Evolutionary conservation across 1,140 invertebrate genomes (phyloP).

Genomic region (Drosophila aff.): DNA sequence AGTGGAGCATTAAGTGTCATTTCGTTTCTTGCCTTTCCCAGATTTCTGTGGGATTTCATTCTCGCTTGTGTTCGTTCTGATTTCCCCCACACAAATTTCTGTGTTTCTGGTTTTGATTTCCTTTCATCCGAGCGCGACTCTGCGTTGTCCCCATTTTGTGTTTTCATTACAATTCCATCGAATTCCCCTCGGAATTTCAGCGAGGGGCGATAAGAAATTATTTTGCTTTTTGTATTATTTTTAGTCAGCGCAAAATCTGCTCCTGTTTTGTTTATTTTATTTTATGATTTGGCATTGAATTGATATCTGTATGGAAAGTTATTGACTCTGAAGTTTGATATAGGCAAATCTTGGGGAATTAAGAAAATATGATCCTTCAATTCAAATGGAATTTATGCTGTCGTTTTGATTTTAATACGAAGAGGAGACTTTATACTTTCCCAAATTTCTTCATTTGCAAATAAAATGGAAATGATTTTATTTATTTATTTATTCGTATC

Average conservation of each 20-base stretch:
- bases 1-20: slow-evolving; percentile 47
- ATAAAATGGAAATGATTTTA: too few relatives aligned
- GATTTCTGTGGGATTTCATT: slow-evolving; percentile 52
- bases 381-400: not conserved
- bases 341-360: not conserved
- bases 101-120: slow-evolving; percentile 19
- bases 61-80: not conserved
- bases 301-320: slow-evolving; percentile 2
- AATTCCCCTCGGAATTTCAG: slow-evolving; percentile 41
- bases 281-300: slow-evolving; percentile 28
- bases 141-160: slow-evolving; percentile 41
- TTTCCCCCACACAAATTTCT: slow-evolving; percentile 30
- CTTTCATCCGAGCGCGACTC: slow-evolving; percentile 40
- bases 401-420: not conserved
- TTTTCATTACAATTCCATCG: slow-evolving; percentile 59
- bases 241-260: slow-evolving; percentile 59
- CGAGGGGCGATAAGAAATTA: slow-evolving; percentile 22
- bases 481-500: too few relatives aligned
- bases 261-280: slow-evolving; percentile 25
- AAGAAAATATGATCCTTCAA: slow-evolving; percentile 12
- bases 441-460: too few relatives aligned
- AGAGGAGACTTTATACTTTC: not conserved
- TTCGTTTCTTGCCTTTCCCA: slow-evolving; percentile 37
- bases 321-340: not conserved
- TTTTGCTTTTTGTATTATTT: slow-evolving; percentile 52